Percentiles rank a stretch among this genome's conserved stretches.
Conservation (phyloP, 2,888 invertebrate species). For the Coelopa pilipes region DNA sequence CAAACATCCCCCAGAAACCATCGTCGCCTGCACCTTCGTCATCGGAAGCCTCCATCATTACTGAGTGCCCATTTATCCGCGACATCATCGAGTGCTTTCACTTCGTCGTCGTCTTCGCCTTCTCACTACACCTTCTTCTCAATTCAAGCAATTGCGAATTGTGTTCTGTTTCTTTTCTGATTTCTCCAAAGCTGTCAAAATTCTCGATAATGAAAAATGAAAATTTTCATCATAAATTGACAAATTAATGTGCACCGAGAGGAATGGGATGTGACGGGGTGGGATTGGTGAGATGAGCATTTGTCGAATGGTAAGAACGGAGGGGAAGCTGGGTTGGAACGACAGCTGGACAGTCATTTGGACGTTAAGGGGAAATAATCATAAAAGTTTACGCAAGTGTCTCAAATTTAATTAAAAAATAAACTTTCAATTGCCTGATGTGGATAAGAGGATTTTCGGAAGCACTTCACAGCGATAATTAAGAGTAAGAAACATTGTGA, state of each 20-base stretch:
- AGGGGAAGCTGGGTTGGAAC: not conserved
- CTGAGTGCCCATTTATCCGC: slow-evolving; percentile 46
- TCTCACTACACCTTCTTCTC: not conserved
- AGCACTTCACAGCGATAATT: slow-evolving; percentile 41
- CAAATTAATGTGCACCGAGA: slow-evolving; percentile 48
- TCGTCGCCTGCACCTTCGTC: slow-evolving; percentile 20
- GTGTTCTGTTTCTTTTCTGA: slow-evolving; percentile 34
- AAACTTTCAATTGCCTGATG: slow-evolving; percentile 63
- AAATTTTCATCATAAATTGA: slow-evolving; percentile 58
- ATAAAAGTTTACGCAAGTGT: slow-evolving; percentile 62
- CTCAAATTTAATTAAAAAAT: slow-evolving; percentile 61
- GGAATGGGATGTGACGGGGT: not conserved
- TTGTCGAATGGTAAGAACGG: not conserved
- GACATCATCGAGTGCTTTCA: slow-evolving; percentile 40
- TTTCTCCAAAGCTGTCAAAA: slow-evolving; percentile 56
- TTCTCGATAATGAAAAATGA: slow-evolving; percentile 61
- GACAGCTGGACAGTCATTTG: slow-evolving; percentile 33
- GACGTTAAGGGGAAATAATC: slow-evolving; percentile 41
- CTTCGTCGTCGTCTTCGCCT: slow-evolving; percentile 27
- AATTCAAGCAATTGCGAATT: no score
- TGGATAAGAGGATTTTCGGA: slow-evolving; percentile 56
- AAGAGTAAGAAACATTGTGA: slow-evolving; percentile 33
- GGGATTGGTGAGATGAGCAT: no score
- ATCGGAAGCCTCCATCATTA: slow-evolving; percentile 41
- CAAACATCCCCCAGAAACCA: not conserved